Base-by-base conservation (phyloP, 1,140 invertebrate genomes). In the Saccostrea cuccullata region DNA sequence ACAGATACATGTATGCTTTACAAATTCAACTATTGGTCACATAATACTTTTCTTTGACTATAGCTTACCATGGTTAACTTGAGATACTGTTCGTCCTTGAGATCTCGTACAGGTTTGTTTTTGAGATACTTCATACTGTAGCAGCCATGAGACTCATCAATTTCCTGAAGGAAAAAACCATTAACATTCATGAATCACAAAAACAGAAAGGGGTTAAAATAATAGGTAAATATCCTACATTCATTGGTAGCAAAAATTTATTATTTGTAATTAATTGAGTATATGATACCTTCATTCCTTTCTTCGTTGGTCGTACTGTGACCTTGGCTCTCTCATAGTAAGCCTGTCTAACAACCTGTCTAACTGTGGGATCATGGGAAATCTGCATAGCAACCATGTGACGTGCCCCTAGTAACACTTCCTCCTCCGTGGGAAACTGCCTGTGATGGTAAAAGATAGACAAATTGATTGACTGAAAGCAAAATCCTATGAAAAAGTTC, bases 301-400 rank as follows among this genome's bases (percentile, higher is more conserved):
- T 97, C 92, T 98, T 98, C 0, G 98, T 99, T 2, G 99, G 98
- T 2, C 94, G 94, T 0, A 98, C 96, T 87, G 96, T 96, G 13
- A 99, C 94, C 86, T 97, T 97, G 0, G 98, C 98, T 84, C 98
- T 95, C 94, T 99, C 98, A 94, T 97, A 98, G 94, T 98, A 98
- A n/a, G 97, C 97, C 94, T 98, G 97, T 1, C 99, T 95, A 3
- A 99, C 96, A 89, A 97, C 97, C 92, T 97, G 97, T 0, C 98
- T 95, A 0, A 99, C 97, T 36, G 98, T 94, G 0, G 99, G 99
- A 94, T 99, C 98, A 70, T 97, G 96, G 0, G 98, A 97, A 55
- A 99, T 95, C 94, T 99, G 98, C 90, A 97, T 97, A 0, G 98
- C 98, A 0, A 99, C 97, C 97, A 99, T 98, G 94, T 98, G 98